A percentile compares a stretch with the other conserved stretches of the same genome.
Evolutionary conservation across 2,888 invertebrate species (phyloP).

Genomic region (Pristionchus fissidentatus): DNA sequence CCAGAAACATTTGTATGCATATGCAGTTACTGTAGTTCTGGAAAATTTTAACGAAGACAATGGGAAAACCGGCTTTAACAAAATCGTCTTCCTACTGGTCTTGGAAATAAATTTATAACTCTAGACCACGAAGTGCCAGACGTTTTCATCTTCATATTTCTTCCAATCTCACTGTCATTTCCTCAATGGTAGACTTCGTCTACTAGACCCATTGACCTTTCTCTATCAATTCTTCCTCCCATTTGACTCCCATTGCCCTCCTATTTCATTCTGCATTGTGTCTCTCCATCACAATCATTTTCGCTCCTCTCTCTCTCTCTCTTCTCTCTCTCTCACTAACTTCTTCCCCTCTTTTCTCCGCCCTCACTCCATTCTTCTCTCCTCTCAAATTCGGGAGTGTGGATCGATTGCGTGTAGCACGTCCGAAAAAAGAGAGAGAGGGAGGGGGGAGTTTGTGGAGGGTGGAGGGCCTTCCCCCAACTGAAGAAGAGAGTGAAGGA

Average conservation of each 20-base stretch:
- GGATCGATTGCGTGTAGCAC: slow-evolving; percentile 36
- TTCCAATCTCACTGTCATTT: background rate
- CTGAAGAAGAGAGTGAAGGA: slow-evolving; percentile 23
- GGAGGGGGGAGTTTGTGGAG: background rate
- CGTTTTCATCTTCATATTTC: slow-evolving; percentile 21
- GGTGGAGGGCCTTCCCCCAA: slow-evolving; percentile 13
- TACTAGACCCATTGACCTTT: background rate
- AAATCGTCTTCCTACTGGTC: no score
- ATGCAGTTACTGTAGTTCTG: no score
- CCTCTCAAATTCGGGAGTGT: slow-evolving; percentile 25
- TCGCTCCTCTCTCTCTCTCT: background rate
- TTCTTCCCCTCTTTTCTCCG: slow-evolving; percentile 1
- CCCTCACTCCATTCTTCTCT: background rate
- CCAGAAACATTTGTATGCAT: no score
- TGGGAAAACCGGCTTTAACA: no score
- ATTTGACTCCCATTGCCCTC: background rate
- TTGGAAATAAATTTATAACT: no score
- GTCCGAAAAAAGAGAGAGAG: background rate
- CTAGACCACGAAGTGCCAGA: no score
- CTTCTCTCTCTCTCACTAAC: background rate
- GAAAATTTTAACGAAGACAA: no score
- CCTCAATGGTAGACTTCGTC: background rate
- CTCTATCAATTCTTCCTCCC: no score
- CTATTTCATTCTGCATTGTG: slow-evolving; percentile 12
- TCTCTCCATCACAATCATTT: slow-evolving; percentile 35